These are phyloP conservation scores for Pluvialis apricaria DNA, from an alignment of 2,113 vertebrate genomes.

Conservation along the genomic window DNA sequence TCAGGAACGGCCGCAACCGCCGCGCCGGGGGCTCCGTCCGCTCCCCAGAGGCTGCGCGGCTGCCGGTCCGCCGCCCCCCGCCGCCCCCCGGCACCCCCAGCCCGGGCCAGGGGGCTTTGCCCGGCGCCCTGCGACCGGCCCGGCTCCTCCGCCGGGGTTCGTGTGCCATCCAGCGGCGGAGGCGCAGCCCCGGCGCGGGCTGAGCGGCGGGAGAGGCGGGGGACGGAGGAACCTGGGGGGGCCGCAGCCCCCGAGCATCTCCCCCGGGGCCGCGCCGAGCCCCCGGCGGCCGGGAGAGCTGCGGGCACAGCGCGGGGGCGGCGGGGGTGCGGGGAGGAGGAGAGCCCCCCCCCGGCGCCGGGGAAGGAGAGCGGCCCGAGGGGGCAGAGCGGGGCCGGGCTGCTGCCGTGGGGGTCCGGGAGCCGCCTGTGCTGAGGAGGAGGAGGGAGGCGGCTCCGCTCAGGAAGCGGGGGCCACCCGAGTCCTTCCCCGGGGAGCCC, in stretches of 20 bases:
- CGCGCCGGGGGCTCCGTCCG: neutral
- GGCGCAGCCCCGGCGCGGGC: neutral
- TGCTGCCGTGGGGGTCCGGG: neutral
- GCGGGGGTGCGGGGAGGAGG: neutral
- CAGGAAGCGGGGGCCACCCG: neutral
- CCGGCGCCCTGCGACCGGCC: neutral
- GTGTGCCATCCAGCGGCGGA: constrained; percentile 36
- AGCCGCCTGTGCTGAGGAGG: neutral
- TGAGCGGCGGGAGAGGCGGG: neutral
- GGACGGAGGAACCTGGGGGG: neutral
- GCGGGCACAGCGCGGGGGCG: neutral
- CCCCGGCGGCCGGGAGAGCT: too few relatives aligned
- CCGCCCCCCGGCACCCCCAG: neutral
- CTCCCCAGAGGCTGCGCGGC: neutral
- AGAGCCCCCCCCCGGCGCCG: neutral
- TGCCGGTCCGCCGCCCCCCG: neutral
- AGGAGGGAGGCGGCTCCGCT: neutral
- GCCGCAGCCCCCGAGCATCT: neutral
- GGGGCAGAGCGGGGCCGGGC: neutral
- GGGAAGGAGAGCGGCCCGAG: neutral
- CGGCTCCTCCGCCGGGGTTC: neutral
- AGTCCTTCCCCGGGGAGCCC: neutral
- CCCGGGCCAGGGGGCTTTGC: neutral
- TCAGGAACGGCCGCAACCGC: too few relatives aligned
- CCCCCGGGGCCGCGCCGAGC: too few relatives aligned